A percentile compares a stretch with the other conserved stretches of the same genome.
phyloP scores from a whole-genome alignment of 2,113 vertebrate species.

The Ageneiosus marmoratus region DNA sequence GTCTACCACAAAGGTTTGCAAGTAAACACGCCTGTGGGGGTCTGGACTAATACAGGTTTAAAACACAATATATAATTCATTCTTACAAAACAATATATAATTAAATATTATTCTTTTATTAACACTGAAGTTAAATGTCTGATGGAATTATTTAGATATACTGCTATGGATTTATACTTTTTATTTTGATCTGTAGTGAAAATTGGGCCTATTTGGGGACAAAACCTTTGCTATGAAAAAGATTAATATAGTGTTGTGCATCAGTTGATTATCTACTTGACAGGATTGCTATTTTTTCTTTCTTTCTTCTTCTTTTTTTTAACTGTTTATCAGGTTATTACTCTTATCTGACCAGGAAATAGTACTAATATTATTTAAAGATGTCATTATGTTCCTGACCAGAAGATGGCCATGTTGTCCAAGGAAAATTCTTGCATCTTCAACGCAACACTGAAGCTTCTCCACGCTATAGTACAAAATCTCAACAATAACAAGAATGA shows the following conservation, averaged over 20 bases:
- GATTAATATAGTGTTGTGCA: neutral
- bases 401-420: conserved; percentile 32
- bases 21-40: neutral
- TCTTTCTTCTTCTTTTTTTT: too few relatives aligned
- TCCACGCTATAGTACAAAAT: neutral
- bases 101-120: neutral
- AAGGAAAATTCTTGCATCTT: neutral
- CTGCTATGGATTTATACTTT: neutral
- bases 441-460: neutral
- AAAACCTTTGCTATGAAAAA: neutral
- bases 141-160: neutral
- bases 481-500: neutral
- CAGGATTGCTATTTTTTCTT: neutral
- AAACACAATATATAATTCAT: too few relatives aligned
- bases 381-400: conserved; percentile 8
- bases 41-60: neutral
- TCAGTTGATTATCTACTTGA: neutral
- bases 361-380: neutral
- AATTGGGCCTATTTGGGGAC: neutral
- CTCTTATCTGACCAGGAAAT: neutral
- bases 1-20: neutral
- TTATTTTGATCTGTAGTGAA: neutral
- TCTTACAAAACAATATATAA: too few relatives aligned
- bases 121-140: neutral
- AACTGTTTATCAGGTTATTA: neutral